These are phyloP conservation scores for Arctocebus calabarensis DNA, from an alignment of 2,797 vertebrate genomes.

Conservation along the genomic window DNA sequence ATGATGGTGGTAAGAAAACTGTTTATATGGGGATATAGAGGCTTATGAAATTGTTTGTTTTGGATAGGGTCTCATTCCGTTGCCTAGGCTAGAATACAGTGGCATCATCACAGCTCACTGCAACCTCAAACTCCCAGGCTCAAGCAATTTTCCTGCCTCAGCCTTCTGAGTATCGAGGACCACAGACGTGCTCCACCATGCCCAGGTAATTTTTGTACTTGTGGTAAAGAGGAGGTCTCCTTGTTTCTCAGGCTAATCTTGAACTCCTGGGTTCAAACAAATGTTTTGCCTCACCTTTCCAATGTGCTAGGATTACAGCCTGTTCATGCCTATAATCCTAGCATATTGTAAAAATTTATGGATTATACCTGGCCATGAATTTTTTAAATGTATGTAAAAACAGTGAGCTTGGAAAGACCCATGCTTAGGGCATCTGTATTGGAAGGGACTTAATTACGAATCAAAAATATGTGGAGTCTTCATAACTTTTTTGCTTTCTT, in stretches of 20 bases:
- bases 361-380: neutral
- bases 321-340: no score
- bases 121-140: neutral
- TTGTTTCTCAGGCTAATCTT: neutral
- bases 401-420: neutral
- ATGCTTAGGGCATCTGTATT: neutral
- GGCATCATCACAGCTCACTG: neutral
- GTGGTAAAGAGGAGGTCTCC: neutral
- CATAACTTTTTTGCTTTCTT: constrained; percentile 44
- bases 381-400: neutral
- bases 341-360: no score
- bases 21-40: neutral
- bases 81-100: neutral
- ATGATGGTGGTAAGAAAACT: neutral
- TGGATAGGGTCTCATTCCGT: neutral
- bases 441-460: constrained; percentile 21
- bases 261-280: neutral
- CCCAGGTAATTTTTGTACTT: neutral
- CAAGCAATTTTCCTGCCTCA: neutral
- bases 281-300: neutral
- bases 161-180: neutral
- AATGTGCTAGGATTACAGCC: neutral
- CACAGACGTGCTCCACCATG: neutral
- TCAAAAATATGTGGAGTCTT: constrained; percentile 32
- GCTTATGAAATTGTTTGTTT: neutral